These are phyloP conservation scores for Physeter macrocephalus DNA, from an alignment of 2,113 vertebrate genomes.

Conservation along the genomic window DNA sequence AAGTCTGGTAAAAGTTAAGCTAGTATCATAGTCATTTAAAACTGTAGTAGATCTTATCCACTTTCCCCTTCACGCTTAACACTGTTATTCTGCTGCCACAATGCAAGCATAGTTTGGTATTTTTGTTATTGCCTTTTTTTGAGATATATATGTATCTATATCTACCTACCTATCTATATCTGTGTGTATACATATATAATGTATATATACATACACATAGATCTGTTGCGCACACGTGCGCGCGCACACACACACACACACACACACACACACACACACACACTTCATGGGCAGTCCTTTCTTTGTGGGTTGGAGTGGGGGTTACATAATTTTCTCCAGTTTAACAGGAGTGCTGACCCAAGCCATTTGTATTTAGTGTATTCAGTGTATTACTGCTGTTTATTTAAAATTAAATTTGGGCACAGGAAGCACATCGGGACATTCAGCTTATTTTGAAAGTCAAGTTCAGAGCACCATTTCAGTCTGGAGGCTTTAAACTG, in stretches of 20 bases:
- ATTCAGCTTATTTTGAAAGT: constrained; percentile 54
- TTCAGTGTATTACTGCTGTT: constrained; percentile 69
- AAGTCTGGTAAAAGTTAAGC: constrained; percentile 77
- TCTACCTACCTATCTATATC: constrained; percentile 30
- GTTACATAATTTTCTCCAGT: constrained; percentile 65
- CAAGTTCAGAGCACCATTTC: constrained; percentile 62
- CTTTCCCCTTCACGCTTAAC: constrained; percentile 75
- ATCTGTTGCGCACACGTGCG: not conserved
- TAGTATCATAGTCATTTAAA: constrained; percentile 76
- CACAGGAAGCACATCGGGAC: constrained; percentile 62
- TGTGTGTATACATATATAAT: constrained; percentile 47
- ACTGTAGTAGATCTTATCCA: constrained; percentile 70
- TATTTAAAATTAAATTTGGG: constrained; percentile 70
- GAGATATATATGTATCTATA: constrained; percentile 73
- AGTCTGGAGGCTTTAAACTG: constrained; percentile 70
- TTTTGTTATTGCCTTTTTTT: constrained; percentile 78
- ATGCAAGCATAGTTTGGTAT: constrained; percentile 81
- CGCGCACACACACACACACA: not conserved
- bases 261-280: not conserved
- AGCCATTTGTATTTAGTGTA: constrained; percentile 52
- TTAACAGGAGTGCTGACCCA: constrained; percentile 73
- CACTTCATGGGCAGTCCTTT: constrained; percentile 76
- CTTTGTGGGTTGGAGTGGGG: constrained; percentile 72
- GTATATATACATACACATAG: not conserved
- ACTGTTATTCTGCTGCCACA: constrained; percentile 80